Evolutionary conservation across 1,140 invertebrate genomes (phyloP).

Genomic region (Brachionus rotundiformis): DNA sequence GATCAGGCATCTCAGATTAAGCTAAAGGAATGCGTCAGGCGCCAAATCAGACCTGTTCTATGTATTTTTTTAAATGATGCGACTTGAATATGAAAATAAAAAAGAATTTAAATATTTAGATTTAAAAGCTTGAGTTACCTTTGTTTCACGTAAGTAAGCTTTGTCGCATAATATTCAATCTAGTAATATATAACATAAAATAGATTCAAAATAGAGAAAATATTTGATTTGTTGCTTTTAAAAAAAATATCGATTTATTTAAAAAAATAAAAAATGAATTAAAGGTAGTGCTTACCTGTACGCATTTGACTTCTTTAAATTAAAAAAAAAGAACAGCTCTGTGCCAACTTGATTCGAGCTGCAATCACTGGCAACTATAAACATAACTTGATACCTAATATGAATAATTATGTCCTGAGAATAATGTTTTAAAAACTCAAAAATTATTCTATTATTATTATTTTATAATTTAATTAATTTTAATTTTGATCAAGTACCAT

Average conservation of each 20-base stretch:
- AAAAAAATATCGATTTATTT: constrained; percentile 35
- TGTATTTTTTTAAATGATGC: neutral
- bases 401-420: too few species aligned
- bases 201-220: neutral
- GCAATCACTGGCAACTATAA: neutral
- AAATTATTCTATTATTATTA: too few species aligned
- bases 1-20: neutral
- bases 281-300: constrained; percentile 21
- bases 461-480: too few species aligned
- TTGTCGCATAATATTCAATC: constrained; percentile 27
- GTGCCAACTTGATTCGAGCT: neutral
- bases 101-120: neutral
- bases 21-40: neutral
- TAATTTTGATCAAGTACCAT: too few species aligned
- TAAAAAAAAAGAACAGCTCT: neutral
- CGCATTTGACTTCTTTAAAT: neutral
- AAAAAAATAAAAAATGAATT: neutral
- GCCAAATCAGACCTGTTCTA: neutral
- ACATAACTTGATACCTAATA: neutral
- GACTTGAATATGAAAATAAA: constrained; percentile 7
- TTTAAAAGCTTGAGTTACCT: constrained; percentile 19
- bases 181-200: neutral
- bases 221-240: neutral
- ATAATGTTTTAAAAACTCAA: too few species aligned
- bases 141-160: constrained; percentile 44